Percentiles rank a stretch among this genome's conserved stretches.
Conservation (phyloP, 2,113 vertebrate genomes). For the Penelope pileata region DNA sequence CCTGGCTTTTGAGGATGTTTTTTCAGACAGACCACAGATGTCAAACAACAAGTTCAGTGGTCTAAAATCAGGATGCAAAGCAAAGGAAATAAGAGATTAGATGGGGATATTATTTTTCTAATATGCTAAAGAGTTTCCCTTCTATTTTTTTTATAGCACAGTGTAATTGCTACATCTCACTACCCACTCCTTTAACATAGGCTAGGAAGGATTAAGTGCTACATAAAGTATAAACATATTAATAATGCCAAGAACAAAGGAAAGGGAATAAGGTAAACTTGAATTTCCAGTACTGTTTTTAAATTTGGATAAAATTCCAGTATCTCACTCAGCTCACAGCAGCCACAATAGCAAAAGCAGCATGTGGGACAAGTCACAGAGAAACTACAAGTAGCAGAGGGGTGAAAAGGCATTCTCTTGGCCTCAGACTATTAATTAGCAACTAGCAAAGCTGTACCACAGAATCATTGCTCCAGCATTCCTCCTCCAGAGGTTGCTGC, state of each 20-base stretch:
- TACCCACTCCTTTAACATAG: conserved; percentile 67
- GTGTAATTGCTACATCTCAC: background rate
- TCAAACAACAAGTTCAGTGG: conserved; percentile 47
- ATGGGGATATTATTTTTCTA: background rate
- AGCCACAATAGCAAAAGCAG: conserved; percentile 63
- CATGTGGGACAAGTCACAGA: conserved; percentile 63
- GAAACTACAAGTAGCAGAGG: conserved; percentile 71
- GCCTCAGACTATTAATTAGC: conserved; percentile 81
- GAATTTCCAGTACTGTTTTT: conserved; percentile 63
- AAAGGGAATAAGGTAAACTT: conserved; percentile 56
- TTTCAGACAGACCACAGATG: background rate
- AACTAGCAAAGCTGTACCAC: conserved; percentile 73
- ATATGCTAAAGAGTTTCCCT: conserved; percentile 35
- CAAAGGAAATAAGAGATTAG: background rate
- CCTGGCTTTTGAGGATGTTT: conserved; percentile 47
- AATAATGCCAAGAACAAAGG: conserved; percentile 59
- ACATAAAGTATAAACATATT: conserved; percentile 52
- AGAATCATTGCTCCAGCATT: conserved; percentile 71
- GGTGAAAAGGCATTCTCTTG: conserved; percentile 69
- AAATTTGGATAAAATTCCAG: conserved; percentile 69
- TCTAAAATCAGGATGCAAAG: conserved; percentile 2
- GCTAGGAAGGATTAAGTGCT: conserved; percentile 49
- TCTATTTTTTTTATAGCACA: conserved; percentile 53
- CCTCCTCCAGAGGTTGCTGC: conserved; percentile 81
- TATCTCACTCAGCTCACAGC: conserved; percentile 64